Evolutionary conservation across 2,888 invertebrate genomes (phyloP).

Genomic region (Apamea monoglypha): DNA sequence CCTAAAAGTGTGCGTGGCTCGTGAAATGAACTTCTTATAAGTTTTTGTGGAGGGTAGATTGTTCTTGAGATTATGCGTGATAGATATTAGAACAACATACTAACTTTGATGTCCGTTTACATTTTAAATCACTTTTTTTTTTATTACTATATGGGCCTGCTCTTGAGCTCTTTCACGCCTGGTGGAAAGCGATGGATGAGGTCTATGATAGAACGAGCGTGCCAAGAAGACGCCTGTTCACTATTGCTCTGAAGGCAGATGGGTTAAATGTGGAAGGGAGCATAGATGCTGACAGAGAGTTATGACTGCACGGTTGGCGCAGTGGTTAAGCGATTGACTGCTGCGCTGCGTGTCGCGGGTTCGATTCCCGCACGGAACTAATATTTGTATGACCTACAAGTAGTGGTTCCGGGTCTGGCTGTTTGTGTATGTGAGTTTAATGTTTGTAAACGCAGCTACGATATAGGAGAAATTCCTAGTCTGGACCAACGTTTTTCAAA

Average conservation of each 20-base stretch:
- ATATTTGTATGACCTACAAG: too few species aligned
- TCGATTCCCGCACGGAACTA: too few species aligned
- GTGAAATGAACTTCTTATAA: not conserved
- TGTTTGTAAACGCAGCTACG: too few species aligned
- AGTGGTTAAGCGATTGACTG: too few species aligned
- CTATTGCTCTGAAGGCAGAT: not conserved
- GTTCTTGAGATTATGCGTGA: not conserved
- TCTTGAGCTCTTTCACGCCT: not conserved
- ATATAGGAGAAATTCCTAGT: too few species aligned
- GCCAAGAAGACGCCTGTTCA: not conserved
- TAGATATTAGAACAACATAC: not conserved
- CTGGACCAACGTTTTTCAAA: too few species aligned
- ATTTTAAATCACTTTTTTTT: not conserved
- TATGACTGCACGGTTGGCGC: too few species aligned
- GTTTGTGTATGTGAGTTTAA: too few species aligned
- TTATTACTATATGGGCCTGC: not conserved
- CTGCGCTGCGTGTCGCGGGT: too few species aligned
- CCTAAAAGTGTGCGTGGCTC: not conserved
- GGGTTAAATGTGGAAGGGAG: not conserved
- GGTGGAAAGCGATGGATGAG: not conserved
- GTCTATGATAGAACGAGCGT: not conserved
- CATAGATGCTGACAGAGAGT: not conserved
- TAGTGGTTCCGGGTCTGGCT: too few species aligned
- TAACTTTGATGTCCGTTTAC: not conserved
- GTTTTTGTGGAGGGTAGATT: not conserved